phyloP scores from a whole-genome alignment of 2,113 vertebrate genomes.

The Eira barbara region DNA sequence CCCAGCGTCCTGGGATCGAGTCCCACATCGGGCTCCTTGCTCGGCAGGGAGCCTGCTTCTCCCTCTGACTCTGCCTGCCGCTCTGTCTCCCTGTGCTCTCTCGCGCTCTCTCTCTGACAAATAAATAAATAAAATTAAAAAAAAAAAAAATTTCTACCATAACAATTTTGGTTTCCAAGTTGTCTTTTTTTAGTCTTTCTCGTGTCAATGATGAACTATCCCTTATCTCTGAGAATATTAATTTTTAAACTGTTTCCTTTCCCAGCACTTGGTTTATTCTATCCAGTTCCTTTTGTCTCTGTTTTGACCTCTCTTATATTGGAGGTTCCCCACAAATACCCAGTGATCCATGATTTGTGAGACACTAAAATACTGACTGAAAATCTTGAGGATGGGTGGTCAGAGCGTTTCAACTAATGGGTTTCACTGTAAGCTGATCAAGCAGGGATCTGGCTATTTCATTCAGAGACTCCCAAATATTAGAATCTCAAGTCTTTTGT shows the following conservation, averaged over 20 bases:
- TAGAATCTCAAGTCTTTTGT: background rate
- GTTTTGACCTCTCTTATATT: background rate
- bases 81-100: too few species aligned
- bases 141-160: too few species aligned
- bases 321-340: background rate
- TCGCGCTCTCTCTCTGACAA: too few species aligned
- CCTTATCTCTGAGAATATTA: background rate
- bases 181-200: background rate
- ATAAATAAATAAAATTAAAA: too few species aligned
- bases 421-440: background rate
- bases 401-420: background rate
- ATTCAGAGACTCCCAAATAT: background rate
- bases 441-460: background rate
- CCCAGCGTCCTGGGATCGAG: too few species aligned
- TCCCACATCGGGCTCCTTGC: too few species aligned
- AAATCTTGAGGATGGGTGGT: background rate
- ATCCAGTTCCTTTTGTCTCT: background rate
- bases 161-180: constrained; percentile 23
- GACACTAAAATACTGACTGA: background rate
- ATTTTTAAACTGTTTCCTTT: constrained; percentile 3
- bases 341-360: background rate
- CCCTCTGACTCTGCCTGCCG: too few species aligned
- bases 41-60: too few species aligned
- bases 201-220: background rate
- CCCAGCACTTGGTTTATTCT: background rate